phyloP scores from a whole-genome alignment of 1,140 invertebrate genomes.

The Neodiprion lecontei region DNA sequence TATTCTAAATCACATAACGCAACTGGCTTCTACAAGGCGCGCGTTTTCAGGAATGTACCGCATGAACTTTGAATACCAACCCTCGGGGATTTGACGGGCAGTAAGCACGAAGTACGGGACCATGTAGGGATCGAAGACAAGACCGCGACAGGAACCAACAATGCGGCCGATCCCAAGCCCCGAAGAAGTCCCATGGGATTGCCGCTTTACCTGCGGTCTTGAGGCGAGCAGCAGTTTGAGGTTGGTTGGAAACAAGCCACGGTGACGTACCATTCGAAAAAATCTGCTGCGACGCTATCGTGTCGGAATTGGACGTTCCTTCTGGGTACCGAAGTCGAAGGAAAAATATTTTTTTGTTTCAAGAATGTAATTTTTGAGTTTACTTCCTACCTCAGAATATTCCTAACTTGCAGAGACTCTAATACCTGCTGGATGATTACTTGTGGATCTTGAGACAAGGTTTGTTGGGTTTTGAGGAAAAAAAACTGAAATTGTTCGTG shows the following conservation, averaged over 20 bases:
- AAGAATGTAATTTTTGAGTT: no score
- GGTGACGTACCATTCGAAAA: background rate
- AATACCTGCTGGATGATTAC: no score
- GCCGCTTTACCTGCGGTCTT: conserved; percentile 22
- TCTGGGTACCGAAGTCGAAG: conserved; percentile 23
- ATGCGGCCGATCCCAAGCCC: conserved; percentile 9
- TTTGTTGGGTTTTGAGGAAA: no score
- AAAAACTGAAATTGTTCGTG: conserved; percentile 28
- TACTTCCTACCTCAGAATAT: no score
- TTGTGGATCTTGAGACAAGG: no score
- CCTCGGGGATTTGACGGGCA: conserved; percentile 45
- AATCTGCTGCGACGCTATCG: background rate
- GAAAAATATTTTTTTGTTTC: conserved; percentile 1
- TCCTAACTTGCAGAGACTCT: no score
- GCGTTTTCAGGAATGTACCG: conserved; percentile 49
- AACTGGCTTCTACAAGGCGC: conserved; percentile 17
- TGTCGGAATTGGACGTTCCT: background rate
- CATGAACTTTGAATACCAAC: conserved; percentile 54
- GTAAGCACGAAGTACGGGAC: conserved; percentile 52
- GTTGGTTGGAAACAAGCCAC: background rate
- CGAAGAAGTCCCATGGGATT: conserved; percentile 42
- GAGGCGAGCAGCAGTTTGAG: background rate
- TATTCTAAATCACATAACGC: no score
- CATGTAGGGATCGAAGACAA: conserved; percentile 40
- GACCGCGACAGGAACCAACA: conserved; percentile 14